phyloP scores from a whole-genome alignment of 92 coral and sea anemone genomes.

The Nematostella vectensis region DNA sequence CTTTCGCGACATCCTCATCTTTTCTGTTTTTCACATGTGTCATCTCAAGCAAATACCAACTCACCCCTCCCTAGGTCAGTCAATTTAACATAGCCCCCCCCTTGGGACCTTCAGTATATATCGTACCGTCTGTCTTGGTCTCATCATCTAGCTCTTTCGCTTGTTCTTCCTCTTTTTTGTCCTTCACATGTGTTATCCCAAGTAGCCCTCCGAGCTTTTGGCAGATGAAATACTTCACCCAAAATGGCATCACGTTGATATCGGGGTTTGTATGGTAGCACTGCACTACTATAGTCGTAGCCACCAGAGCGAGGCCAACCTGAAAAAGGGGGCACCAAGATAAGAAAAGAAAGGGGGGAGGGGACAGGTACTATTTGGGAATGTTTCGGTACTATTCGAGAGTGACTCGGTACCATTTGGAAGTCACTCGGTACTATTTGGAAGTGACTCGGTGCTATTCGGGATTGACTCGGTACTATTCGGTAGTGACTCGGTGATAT shows the following conservation, averaged over 20 bases:
- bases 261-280: conserved; percentile 78
- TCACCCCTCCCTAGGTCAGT: no score
- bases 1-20: no score
- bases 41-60: no score
- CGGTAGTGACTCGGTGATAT: no score
- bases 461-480: no score
- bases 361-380: no score
- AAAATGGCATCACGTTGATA: conserved; percentile 70
- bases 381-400: no score
- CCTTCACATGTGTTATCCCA: conserved; percentile 29
- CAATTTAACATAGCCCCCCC: conserved; percentile 9
- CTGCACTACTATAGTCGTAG: conserved; percentile 70
- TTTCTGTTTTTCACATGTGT: no score
- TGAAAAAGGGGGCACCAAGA: background rate
- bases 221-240: conserved; percentile 64
- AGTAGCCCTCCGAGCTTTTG: conserved; percentile 57
- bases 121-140: background rate
- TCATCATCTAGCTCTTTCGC: conserved; percentile 9
- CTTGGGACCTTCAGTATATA: conserved; percentile 8
- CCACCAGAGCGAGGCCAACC: conserved; percentile 85
- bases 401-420: no score
- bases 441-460: no score
- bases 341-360: no score
- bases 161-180: conserved; percentile 17
- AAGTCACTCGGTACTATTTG: no score